Conservation (phyloP, 2,888 invertebrate species). For the Acheta domesticus region DNA sequence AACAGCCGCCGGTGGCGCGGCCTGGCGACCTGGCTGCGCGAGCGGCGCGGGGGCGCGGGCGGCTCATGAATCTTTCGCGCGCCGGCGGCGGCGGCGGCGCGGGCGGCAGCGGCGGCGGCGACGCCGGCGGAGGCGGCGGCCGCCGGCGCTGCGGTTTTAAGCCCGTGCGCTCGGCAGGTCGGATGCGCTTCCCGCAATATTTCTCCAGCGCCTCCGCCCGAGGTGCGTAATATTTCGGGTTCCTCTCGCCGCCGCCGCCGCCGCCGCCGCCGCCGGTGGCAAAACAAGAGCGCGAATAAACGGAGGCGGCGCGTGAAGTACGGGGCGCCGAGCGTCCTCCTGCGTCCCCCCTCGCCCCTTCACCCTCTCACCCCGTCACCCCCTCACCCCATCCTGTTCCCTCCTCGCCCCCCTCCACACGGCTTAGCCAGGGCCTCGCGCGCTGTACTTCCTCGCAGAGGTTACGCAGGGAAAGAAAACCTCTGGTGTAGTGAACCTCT, state of each 20-base stretch:
- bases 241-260: background rate
- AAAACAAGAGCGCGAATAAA: background rate
- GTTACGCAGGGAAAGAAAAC: no score
- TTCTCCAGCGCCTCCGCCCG: background rate
- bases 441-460: no score
- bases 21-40: no score
- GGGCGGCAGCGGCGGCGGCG: background rate
- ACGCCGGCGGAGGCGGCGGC: background rate
- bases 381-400: no score
- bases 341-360: no score
- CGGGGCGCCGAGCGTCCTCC: background rate
- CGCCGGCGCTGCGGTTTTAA: background rate
- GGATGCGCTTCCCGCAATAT: background rate
- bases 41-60: no score
- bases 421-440: no score
- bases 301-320: background rate
- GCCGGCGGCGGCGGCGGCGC: background rate
- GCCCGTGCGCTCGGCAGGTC: background rate
- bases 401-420: no score
- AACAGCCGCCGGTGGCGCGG: no score
- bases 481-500: accelerated
- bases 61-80: conserved; percentile 3
- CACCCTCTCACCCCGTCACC: no score
- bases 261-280: background rate
- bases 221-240: conserved; percentile 1